Conservation (phyloP, 2,888 invertebrate species). For the Synergus itoensis region DNA sequence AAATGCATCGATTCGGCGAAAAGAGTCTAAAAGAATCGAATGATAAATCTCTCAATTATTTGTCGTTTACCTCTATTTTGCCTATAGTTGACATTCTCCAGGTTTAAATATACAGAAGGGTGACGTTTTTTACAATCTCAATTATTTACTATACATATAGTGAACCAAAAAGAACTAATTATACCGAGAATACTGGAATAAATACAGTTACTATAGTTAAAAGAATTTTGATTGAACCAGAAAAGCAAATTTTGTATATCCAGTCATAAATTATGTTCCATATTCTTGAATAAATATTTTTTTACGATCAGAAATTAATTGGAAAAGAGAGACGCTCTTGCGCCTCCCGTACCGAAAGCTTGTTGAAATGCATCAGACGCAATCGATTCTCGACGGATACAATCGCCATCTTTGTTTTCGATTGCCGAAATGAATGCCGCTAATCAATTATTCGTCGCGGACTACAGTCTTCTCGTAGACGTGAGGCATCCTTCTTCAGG, state of each 20-base stretch:
- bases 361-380: slow-evolving; percentile 62
- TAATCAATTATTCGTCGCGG: slow-evolving; percentile 72
- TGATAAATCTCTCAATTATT: slow-evolving; percentile 58
- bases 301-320: slow-evolving; percentile 40
- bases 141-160: no score
- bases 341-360: slow-evolving; percentile 17
- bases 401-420: slow-evolving; percentile 67
- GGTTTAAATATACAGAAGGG: slow-evolving; percentile 49
- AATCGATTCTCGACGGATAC: slow-evolving; percentile 61
- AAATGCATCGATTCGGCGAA: slow-evolving; percentile 65
- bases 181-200: no score
- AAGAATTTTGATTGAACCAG: no score
- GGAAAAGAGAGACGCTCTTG: neutral
- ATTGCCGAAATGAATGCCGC: slow-evolving; percentile 72
- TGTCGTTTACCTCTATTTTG: neutral
- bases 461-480: slow-evolving; percentile 55
- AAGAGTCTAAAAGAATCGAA: slow-evolving; percentile 43
- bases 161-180: no score
- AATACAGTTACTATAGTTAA: no score
- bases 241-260: no score
- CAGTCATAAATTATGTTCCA: slow-evolving; percentile 3
- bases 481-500: slow-evolving; percentile 56
- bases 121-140: no score
- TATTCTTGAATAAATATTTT: neutral
- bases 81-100: slow-evolving; percentile 51